phyloP scores from a whole-genome alignment of 2,797 vertebrate genomes.

The Enteromius mattozi region DNA sequence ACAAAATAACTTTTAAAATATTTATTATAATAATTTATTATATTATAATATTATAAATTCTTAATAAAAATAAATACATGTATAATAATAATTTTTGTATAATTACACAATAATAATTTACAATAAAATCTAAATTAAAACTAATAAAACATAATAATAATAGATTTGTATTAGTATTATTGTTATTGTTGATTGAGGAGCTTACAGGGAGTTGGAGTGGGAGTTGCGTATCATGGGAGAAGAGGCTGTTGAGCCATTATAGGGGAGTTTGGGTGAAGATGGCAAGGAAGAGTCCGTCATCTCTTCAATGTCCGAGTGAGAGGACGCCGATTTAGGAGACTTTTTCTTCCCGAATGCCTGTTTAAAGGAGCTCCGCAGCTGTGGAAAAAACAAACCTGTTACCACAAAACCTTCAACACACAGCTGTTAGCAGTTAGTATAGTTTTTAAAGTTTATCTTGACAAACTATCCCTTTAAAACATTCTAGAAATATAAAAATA shows the following conservation, averaged over 20 bases:
- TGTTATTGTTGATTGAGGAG: conserved; percentile 25
- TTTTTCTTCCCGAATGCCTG: conserved; percentile 93
- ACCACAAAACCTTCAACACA: neutral
- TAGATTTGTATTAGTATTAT: neutral
- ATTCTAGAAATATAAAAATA: conserved; percentile 1
- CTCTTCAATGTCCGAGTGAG: conserved; percentile 88
- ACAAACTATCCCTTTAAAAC: neutral
- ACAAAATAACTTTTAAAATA: neutral
- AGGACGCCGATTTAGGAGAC: conserved; percentile 85
- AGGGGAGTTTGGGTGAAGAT: conserved; percentile 84
- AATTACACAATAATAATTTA: neutral
- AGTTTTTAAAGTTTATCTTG: neutral
- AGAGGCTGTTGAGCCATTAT: conserved; percentile 73
- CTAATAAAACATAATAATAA: neutral
- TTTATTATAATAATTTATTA: neutral
- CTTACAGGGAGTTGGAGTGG: conserved; percentile 87
- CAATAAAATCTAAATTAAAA: neutral
- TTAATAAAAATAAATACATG: neutral
- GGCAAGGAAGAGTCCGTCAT: conserved; percentile 85
- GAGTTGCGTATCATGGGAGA: conserved; percentile 79
- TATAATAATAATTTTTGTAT: neutral
- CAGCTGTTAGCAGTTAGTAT: neutral
- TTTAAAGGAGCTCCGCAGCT: conserved; percentile 90
- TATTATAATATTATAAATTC: neutral
- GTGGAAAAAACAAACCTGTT: conserved; percentile 58